Base-by-base conservation (phyloP, 2,797 vertebrate genomes). In the Scleropages formosus region DNA sequence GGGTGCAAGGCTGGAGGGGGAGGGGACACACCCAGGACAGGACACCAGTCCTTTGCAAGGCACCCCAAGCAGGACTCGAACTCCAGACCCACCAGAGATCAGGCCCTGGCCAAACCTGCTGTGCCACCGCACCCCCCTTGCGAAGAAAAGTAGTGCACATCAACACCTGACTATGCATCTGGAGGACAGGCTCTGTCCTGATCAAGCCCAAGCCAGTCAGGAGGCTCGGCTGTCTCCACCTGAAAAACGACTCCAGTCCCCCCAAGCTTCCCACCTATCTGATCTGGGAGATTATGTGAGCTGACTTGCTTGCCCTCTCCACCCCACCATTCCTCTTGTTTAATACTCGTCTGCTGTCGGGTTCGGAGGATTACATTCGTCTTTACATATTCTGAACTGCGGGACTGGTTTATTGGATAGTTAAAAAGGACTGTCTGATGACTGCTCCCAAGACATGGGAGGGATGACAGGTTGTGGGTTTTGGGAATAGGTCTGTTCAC, bases 171-270 rank as follows among this genome's bases (percentile, higher is more conserved):
- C 51, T 71, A 53, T 71, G 49, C 70, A 68, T 71, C 68, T 71
- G 51, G 51, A 56, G 51, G 22, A 58, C 51, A 71, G 27, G 26
- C 15, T 72, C 56, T 44, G 51, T 70, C 56, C 18, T 11, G 27
- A 20, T 60, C 70, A 72, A 60, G 70, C 31, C 53, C 53, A 74
- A 92, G 88, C 91, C 87, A 85, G 91, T 91, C 83, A 77, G 86
- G 88, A 89, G 89, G 90, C 89, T 92, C 91, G 91, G 86, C 84
- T 86, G 83, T 87, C 90, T 90, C 92, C 90, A 89, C 87, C 87
- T 87, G 84, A 92, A 91, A 91, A 90, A 90, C 88, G 80, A 83
- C 85, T 88, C 88, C 66, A 81, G 85, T 87, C 86, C 88, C 90
- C 87, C 71, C 4, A 80, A 90, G 89, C 84, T 82, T 89, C 89